These are phyloP conservation scores for Pseudococcus jackbeardsleyi DNA, from an alignment of 2,888 invertebrate genomes.

Conservation along the genomic window DNA sequence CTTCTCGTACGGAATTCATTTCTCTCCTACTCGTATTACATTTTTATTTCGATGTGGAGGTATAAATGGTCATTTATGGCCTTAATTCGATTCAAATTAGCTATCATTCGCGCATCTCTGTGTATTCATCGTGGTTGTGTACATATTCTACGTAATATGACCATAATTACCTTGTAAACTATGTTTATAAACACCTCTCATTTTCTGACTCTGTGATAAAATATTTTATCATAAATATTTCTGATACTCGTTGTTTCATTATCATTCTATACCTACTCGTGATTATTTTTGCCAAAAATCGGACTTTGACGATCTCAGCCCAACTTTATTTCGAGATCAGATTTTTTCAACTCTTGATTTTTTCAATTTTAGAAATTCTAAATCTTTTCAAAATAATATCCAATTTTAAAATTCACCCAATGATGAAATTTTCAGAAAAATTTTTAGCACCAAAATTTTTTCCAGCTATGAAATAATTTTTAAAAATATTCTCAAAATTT, in stretches of 20 bases:
- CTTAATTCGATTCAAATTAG: constrained; percentile 10
- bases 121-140: neutral
- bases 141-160: neutral
- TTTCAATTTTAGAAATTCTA: too few relatives aligned
- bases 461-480: too few relatives aligned
- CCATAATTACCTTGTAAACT: neutral
- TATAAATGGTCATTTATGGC: neutral
- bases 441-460: too few relatives aligned
- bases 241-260: neutral
- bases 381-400: too few relatives aligned
- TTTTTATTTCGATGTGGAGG: neutral
- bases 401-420: too few relatives aligned
- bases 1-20: neutral
- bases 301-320: too few relatives aligned
- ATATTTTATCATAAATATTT: neutral
- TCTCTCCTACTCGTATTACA: neutral
- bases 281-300: too few relatives aligned
- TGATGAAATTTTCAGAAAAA: too few relatives aligned
- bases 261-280: too few relatives aligned
- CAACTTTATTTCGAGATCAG: too few relatives aligned
- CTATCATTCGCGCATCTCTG: neutral
- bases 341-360: too few relatives aligned
- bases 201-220: neutral
- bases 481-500: too few relatives aligned
- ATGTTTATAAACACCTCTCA: neutral